Conservation (phyloP, 2,113 vertebrate genomes). For the Phalacrocorax aristotelis region DNA sequence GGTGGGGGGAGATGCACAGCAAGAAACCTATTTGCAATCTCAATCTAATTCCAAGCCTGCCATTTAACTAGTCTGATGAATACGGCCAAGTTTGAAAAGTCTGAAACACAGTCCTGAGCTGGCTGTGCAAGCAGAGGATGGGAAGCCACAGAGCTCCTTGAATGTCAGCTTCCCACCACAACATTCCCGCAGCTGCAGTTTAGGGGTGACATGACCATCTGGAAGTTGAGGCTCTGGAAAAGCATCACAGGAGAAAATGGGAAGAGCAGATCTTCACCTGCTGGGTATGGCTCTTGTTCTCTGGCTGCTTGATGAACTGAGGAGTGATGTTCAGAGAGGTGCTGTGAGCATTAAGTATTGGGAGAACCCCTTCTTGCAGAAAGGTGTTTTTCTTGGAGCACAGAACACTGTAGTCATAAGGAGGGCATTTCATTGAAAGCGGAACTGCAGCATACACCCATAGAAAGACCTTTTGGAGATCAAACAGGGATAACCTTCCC, state of each 20-base stretch:
- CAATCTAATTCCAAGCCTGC: neutral
- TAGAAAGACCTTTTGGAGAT: neutral
- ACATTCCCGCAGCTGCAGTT: neutral
- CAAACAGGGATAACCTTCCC: neutral
- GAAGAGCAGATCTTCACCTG: neutral
- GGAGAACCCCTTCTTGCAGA: neutral
- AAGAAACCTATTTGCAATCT: neutral
- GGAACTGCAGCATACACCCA: neutral
- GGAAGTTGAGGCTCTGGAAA: neutral
- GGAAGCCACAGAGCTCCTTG: neutral
- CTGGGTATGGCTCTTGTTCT: neutral
- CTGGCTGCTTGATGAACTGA: neutral
- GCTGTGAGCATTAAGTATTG: accelerated
- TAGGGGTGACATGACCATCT: neutral
- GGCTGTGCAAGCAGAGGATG: neutral
- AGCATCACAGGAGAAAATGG: neutral
- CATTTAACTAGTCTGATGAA: constrained; percentile 4
- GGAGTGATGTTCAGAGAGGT: neutral
- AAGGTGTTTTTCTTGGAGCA: neutral
- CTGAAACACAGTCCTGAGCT: neutral
- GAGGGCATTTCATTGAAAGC: neutral
- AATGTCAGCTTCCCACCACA: neutral
- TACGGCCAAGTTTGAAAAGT: neutral
- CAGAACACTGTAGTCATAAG: accelerated
- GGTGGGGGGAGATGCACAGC: neutral